Evolutionary conservation across 1,140 invertebrate genomes (phyloP).

Genomic region (Drosophila eugracilis): DNA sequence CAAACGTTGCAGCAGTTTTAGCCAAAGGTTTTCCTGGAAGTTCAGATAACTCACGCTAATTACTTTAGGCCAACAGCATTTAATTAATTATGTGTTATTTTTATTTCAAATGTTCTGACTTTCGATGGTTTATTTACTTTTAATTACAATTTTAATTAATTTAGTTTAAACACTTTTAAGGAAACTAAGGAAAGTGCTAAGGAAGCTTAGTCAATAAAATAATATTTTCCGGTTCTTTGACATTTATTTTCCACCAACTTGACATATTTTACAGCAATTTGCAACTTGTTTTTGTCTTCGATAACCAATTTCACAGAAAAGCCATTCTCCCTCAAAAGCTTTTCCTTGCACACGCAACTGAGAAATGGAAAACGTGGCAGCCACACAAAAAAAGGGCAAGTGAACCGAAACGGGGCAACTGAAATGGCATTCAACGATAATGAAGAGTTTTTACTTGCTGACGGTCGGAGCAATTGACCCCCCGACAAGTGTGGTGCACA

Average conservation of each 20-base stretch:
- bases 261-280: too few species aligned
- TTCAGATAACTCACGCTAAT: background rate
- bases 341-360: conserved; percentile 33
- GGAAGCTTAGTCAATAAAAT: too few species aligned
- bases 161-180: background rate
- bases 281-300: background rate
- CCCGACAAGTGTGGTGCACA: conserved; percentile 52
- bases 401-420: conserved; percentile 70
- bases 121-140: background rate
- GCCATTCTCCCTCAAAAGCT: conserved; percentile 16
- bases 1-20: background rate
- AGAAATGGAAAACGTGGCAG: conserved; percentile 55
- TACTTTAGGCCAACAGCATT: background rate
- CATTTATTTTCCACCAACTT: too few species aligned
- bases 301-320: background rate
- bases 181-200: background rate
- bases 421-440: conserved; percentile 57
- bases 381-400: conserved; percentile 56
- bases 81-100: too few species aligned
- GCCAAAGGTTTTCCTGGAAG: background rate
- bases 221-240: too few species aligned
- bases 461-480: conserved; percentile 53
- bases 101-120: background rate
- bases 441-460: conserved; percentile 80
- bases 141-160: background rate